phyloP scores from a whole-genome alignment of 2,113 vertebrate genomes.

The human (Homo sapiens) region GRCh38 chr14:58161501-58162000 shows the following conservation, averaged over 20 bases:
- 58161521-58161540: conserved; percentile 30
- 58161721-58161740: not conserved
- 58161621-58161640: not conserved
- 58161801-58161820: not conserved
- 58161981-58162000: too few species aligned
- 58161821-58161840: conserved; percentile 43
- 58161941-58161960: too few species aligned
- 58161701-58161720: not conserved
- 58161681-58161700: conserved; percentile 27
- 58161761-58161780: not conserved
- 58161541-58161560: conserved; percentile 12
- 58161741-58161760: conserved; percentile 8
- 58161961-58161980: too few species aligned
- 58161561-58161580: not conserved
- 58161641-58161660: not conserved
- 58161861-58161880: too few species aligned
- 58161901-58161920: too few species aligned
- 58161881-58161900: too few species aligned
- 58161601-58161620: not conserved
- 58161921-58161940: too few species aligned
- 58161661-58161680: not conserved
- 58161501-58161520: not conserved
- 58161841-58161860: not conserved
- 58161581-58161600: not conserved
- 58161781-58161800: conserved; percentile 32